Evolutionary conservation across 1,140 invertebrate species (phyloP), one percentile per base, ranked within the genome.

Genomic region (Rhopalosiphum padi): DNA sequence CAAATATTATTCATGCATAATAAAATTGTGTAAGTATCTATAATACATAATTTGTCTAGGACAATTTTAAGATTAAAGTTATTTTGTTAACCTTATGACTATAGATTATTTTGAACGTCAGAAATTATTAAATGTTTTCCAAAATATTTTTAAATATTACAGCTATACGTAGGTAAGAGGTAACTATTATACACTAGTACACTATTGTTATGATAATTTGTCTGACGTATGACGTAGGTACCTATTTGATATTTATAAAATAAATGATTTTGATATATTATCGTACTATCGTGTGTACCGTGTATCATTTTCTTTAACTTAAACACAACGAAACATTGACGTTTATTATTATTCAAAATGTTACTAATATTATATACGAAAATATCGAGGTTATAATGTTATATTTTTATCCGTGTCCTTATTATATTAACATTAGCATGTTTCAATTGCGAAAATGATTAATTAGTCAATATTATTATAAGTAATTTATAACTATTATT

Each of bases 131-230:
- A n/a, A 68, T 68, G 60, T 68, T 68, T 68, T 68, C 30, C 60
- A 68, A 68, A 68, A 77, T 77, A 77, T 77, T 77, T 77, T 77
- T 77, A n/a, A 77, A n/a, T 77, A 77, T 77, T n/a, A 11, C n/a
- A 15, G 60, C n/a, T n/a, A 77, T 77, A 51, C 48, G 48, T 51
- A 51, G 41, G 3, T 41, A 51, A 37, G 37, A 37, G 37, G 37
- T 37, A 37, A 37, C 37, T 37, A 37, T 37, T 37, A 37, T 37
- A 37, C 37, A 37, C 43, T 3, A 15, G 2, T 51, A 51, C 18
- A 51, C 48, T 51, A 51, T 3, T 21, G 48, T 18, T 51, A 51
- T 51, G 15, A 51, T 51, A 51, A 51, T 51, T 21, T 51, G 48
- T 51, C 15, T 51, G 48, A 21, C 1, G 48, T 51, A 51, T 15